phyloP scores from a whole-genome alignment of 2,797 vertebrate genomes.

The Myoxocephalus aenaeus region DNA sequence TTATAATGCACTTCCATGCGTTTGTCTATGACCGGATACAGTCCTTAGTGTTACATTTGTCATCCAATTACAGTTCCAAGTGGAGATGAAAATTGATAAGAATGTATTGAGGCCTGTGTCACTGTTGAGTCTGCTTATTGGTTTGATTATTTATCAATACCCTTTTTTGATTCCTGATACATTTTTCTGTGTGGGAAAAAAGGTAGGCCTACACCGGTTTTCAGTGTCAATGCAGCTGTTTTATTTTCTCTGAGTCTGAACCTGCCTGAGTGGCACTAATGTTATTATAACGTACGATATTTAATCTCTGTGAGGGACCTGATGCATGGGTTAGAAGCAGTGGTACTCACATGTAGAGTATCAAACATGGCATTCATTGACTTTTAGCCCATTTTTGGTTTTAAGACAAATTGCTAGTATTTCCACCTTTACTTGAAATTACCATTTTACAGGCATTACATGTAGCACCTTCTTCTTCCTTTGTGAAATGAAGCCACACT shows the following conservation, averaged over 20 bases:
- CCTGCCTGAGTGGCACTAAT: neutral
- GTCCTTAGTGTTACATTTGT: conserved; percentile 49
- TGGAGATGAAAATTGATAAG: neutral
- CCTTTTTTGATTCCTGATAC: neutral
- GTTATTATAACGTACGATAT: neutral
- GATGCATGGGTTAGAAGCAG: neutral
- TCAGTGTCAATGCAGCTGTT: no score
- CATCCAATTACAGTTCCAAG: conserved; percentile 44
- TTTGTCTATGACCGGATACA: conserved; percentile 57
- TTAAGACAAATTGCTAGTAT: neutral
- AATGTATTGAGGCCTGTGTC: neutral
- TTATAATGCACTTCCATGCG: conserved; percentile 47
- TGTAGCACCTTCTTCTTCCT: neutral
- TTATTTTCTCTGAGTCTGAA: no score
- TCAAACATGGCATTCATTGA: neutral
- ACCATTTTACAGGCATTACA: neutral
- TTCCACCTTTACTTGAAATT: neutral
- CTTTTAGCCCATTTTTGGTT: neutral
- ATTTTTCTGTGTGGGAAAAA: neutral
- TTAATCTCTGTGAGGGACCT: neutral
- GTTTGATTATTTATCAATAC: neutral
- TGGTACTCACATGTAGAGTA: neutral
- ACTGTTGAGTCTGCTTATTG: neutral
- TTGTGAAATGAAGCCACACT: neutral
- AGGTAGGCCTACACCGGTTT: neutral